Evolutionary conservation across 2,888 invertebrate genomes (phyloP), one percentile per base, ranked within the genome.

Genomic region (Stegophylla sp.): DNA sequence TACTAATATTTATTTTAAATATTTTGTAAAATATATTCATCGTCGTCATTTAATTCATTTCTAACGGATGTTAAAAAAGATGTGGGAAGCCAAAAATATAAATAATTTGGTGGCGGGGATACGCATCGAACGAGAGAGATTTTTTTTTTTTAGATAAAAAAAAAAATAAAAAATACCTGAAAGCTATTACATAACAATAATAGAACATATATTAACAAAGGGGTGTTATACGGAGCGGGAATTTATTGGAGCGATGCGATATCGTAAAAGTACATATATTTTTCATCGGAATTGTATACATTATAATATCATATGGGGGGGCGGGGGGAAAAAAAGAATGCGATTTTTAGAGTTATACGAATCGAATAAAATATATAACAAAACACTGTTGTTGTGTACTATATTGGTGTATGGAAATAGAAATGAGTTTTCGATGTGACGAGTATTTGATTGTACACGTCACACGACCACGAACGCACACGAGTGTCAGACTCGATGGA

Each of bases 371-470:
- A 64, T 64, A 41, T 51, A 69, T 51, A 34, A 69, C 51, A 23
- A 69, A 45, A 28, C 48, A 48, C n/a, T 51, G 45, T n/a, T n/a
- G 43, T 43, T 43, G 43, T 43, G 4, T 9, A 43, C 23, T 26
- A 20, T 56, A 26, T 45, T 48, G 45, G 17, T 48, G 13, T 45
- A 10, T 26, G n/a, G 28, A 69, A 69, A 10, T 26, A 12, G 28
- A 69, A 69, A 51, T 51, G 69, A 51, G n/a, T 34, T 69, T n/a
- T n/a, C n/a, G n/a, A 69, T 69, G 51, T 69, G 28, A 69, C 13
- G 41, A 28, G 5, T 20, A n/a, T 69, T 69, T 51, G n/a, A 69
- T 51, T 48, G 48, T 51, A 69, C 5, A 64, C 41, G 20, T 34
- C 9, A 64, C 63, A 64, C 20, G 10, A 28, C 69, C 13, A 69